These are phyloP conservation scores for Mamestra brassicae DNA, from an alignment of 2,888 invertebrate species.

Conservation along the genomic window DNA sequence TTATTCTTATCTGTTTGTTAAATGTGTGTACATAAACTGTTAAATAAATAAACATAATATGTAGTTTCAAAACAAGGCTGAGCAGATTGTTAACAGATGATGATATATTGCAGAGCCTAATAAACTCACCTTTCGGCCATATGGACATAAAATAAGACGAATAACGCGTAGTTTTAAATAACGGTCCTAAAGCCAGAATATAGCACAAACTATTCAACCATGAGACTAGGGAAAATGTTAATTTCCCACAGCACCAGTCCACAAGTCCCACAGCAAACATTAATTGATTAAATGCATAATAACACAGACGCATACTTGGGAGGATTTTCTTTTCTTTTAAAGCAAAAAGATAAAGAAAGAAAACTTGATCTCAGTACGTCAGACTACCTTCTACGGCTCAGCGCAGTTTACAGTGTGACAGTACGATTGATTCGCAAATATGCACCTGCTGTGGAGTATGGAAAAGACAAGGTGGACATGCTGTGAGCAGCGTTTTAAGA, in stretches of 20 bases:
- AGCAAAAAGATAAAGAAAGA: slow-evolving; percentile 42
- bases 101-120: too few relatives aligned
- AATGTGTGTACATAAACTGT: too few relatives aligned
- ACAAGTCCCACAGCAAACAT: slow-evolving; percentile 32
- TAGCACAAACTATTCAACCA: background rate
- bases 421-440: slow-evolving; percentile 52
- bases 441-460: slow-evolving; percentile 29
- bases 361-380: slow-evolving; percentile 39
- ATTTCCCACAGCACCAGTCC: background rate
- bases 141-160: too few relatives aligned
- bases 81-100: too few relatives aligned
- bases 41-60: too few relatives aligned
- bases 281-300: slow-evolving; percentile 58
- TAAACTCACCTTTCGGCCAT: too few relatives aligned
- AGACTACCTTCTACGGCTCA: slow-evolving; percentile 49
- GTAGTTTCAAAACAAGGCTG: too few relatives aligned
- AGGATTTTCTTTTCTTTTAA: slow-evolving; percentile 38
- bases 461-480: slow-evolving; percentile 13
- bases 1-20: too few relatives aligned
- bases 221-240: background rate
- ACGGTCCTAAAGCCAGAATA: too few relatives aligned
- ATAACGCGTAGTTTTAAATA: too few relatives aligned
- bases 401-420: slow-evolving; percentile 52
- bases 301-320: slow-evolving; percentile 37
- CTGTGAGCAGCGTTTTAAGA: background rate